Evolutionary conservation across 2,888 invertebrate species (phyloP).

Genomic region (Lycaena phlaeas): DNA sequence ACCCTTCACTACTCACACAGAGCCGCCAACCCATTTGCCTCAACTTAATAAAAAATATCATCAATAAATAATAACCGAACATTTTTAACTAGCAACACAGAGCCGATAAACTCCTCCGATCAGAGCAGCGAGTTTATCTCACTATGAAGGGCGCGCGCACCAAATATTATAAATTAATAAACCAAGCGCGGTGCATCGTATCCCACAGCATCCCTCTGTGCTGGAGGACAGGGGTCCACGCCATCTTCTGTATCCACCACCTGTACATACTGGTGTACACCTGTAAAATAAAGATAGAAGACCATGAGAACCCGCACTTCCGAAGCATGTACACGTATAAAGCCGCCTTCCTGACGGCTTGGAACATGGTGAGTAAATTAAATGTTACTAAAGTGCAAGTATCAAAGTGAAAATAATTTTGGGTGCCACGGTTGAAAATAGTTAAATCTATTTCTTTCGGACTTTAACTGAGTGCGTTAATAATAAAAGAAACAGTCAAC

Average conservation of each 20-base stretch:
- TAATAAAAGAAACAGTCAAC: too few relatives aligned
- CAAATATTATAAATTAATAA: neutral
- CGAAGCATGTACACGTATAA: neutral
- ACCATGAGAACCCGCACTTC: conserved; percentile 1
- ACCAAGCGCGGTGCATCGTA: neutral
- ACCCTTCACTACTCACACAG: too few relatives aligned
- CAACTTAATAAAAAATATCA: too few relatives aligned
- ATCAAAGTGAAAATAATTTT: too few relatives aligned
- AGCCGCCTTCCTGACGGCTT: neutral
- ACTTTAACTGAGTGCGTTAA: too few relatives aligned
- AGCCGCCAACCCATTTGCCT: too few relatives aligned
- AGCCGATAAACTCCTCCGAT: neutral
- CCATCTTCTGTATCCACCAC: neutral
- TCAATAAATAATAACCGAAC: too few relatives aligned
- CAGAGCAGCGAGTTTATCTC: neutral
- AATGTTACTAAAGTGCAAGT: too few relatives aligned
- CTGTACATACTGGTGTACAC: neutral
- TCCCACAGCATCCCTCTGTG: neutral
- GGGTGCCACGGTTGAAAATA: too few relatives aligned
- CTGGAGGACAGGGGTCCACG: neutral
- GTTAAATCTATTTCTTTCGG: too few relatives aligned
- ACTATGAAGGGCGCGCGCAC: neutral
- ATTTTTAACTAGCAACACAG: neutral
- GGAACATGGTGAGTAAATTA: conserved; percentile 5
- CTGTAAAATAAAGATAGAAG: neutral